phyloP scores from a whole-genome alignment of 2,113 vertebrate species.

The Diphyllodes magnificus region DNA sequence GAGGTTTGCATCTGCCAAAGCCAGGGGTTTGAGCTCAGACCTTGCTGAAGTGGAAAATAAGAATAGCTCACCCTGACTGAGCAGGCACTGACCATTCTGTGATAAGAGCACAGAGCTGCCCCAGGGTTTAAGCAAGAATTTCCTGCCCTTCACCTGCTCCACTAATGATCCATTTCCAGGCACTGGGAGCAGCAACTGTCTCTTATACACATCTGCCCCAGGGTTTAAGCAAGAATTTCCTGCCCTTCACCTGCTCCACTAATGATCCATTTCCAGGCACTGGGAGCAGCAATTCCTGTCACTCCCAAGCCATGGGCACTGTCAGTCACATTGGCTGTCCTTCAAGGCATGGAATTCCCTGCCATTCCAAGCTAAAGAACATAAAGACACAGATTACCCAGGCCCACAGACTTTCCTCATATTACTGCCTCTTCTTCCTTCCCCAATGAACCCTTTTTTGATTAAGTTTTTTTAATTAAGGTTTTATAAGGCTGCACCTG shows the following conservation, averaged over 20 bases:
- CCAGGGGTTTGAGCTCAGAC: background rate
- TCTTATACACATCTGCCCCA: too few species aligned
- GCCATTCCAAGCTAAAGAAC: conserved; percentile 80
- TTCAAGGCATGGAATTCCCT: conserved; percentile 83
- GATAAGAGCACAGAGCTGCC: background rate
- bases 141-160: conserved; percentile 90
- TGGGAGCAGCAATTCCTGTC: conserved; percentile 78
- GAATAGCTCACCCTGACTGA: background rate
- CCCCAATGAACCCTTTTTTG: background rate
- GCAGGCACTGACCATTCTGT: background rate
- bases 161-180: conserved; percentile 81
- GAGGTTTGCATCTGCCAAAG: background rate
- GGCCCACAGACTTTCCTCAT: background rate
- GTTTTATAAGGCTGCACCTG: background rate
- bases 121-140: background rate
- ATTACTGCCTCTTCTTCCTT: background rate
- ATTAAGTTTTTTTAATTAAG: background rate
- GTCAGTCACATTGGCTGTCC: conserved; percentile 70
- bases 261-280: conserved; percentile 78
- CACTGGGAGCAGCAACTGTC: conserved; percentile 76
- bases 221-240: conserved; percentile 58
- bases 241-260: conserved; percentile 88
- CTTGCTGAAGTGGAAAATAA: background rate
- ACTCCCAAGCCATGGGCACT: conserved; percentile 81
- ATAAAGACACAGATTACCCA: background rate